phyloP scores from a whole-genome alignment of 1,140 invertebrate species.

The Heliconius hewitsoni region DNA sequence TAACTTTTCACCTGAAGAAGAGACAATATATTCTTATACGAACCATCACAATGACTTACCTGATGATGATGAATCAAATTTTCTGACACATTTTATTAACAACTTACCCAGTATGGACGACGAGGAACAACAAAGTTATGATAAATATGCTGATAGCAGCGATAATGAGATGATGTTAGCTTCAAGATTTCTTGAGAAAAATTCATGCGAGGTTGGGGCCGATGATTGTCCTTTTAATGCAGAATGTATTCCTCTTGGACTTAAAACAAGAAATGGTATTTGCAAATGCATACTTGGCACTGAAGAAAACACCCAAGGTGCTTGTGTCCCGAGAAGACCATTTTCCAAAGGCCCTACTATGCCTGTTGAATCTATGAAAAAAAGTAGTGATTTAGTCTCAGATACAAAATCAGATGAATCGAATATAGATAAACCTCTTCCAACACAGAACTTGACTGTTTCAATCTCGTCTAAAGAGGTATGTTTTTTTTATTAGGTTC shows the following conservation, averaged over 20 bases:
- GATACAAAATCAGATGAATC: conserved; percentile 52
- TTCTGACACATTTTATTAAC: conserved; percentile 66
- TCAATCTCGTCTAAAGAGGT: conserved; percentile 89
- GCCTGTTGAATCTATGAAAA: conserved; percentile 64
- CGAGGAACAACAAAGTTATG: conserved; percentile 61
- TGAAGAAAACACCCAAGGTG: conserved; percentile 63
- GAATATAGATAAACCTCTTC: conserved; percentile 65
- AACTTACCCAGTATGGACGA: conserved; percentile 67
- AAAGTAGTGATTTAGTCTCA: conserved; percentile 50
- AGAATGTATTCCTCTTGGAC: conserved; percentile 83
- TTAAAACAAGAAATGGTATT: conserved; percentile 83
- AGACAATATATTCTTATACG: conserved; percentile 67
- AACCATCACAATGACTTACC: conserved; percentile 62
- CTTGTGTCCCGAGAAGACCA: conserved; percentile 62
- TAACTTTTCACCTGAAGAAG: conserved; percentile 73
- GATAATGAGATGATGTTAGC: conserved; percentile 77
- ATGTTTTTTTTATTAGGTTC: conserved; percentile 6
- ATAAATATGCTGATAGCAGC: conserved; percentile 74
- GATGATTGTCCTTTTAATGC: conserved; percentile 84
- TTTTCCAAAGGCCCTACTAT: conserved; percentile 69
- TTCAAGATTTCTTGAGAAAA: conserved; percentile 71
- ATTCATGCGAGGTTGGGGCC: conserved; percentile 77
- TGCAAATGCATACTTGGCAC: conserved; percentile 85
- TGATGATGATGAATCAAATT: conserved; percentile 66
- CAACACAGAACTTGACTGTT: conserved; percentile 87